Evolutionary conservation across 2,113 vertebrate species (phyloP), one percentile per base, ranked within the genome.

Genomic region (Sinocyclocheilus anophthalmus): DNA sequence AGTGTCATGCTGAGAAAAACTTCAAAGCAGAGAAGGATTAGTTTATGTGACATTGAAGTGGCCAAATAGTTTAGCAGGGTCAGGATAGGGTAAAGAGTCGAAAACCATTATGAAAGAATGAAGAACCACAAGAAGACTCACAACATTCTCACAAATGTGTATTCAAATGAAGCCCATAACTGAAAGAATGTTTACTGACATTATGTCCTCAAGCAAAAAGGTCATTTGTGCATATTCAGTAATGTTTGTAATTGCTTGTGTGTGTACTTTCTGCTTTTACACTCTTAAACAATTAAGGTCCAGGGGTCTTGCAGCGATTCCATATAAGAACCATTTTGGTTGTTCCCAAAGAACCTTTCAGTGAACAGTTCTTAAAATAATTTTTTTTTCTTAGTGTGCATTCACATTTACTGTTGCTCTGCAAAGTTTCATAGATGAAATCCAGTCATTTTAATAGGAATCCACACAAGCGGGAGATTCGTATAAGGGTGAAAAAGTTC

Each of bases 11-110:
- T 75, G 65, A 53, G 39, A 83, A 84, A 81, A 72, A 72, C 26
- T 80, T 83, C 7, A 78, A 84, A 79, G 79, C 20, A 85, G 20
- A 67, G 5, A 48, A 63, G 33, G 81, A 82, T 30, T 61, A 53
- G 30, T 59, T 85, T 30, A 81, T 50, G 33, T 76, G 59, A 86
- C 16, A 50, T 1, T 82, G 70, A 59, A 81, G 26, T 70, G 53
- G 65, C 83, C 75, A 55, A 76, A 84, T 70, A 88, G 85, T 11
- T 59, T 70, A 45, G 24, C 30, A 37, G 65, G 79, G 61, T 30
- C 13, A 79, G 2, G 61, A 57, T 30, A 33, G 33, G n/a, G 57
- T 67, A 81, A 79, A 81, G 45, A 67, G 33, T 59, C 33, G 16
- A 22, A 80, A 72, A 83, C n/a, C 45, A 77, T 48, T 45, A 30